These are phyloP conservation scores for Liasis olivaceus DNA, from an alignment of 2,797 vertebrate genomes.

Conservation along the genomic window DNA sequence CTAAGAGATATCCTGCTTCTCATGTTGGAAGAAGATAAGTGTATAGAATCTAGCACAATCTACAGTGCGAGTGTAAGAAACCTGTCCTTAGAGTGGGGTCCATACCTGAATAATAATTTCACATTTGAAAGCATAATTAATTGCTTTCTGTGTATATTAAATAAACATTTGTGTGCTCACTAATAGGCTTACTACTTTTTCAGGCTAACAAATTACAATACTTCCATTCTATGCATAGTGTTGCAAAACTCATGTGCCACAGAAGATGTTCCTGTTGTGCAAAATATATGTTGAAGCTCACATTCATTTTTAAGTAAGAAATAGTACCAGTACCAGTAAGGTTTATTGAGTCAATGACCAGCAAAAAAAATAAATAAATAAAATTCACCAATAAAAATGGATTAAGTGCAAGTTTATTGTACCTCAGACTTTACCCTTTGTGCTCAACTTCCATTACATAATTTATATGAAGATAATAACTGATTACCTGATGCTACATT, in stretches of 20 bases:
- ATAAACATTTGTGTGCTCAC: neutral
- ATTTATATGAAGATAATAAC: constrained; percentile 13
- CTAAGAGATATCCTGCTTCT: neutral
- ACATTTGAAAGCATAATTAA: neutral
- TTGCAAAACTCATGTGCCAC: neutral
- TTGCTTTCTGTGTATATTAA: neutral
- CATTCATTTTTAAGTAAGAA: neutral
- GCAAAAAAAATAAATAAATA: neutral
- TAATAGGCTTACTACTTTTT: neutral
- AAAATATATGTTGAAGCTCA: neutral
- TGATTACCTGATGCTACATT: neutral
- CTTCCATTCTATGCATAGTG: neutral
- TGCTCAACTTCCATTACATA: neutral
- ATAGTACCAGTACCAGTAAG: neutral
- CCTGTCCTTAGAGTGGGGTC: neutral
- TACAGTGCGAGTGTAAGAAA: neutral
- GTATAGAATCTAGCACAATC: neutral
- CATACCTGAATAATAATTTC: neutral
- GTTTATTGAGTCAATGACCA: neutral
- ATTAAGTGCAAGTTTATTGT: neutral
- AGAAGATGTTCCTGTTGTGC: neutral
- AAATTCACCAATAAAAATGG: neutral
- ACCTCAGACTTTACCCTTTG: neutral
- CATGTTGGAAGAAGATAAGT: neutral
- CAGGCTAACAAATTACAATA: neutral